Base-by-base conservation (phyloP, 2,113 vertebrate species). In the Calidris pygmaea region DNA sequence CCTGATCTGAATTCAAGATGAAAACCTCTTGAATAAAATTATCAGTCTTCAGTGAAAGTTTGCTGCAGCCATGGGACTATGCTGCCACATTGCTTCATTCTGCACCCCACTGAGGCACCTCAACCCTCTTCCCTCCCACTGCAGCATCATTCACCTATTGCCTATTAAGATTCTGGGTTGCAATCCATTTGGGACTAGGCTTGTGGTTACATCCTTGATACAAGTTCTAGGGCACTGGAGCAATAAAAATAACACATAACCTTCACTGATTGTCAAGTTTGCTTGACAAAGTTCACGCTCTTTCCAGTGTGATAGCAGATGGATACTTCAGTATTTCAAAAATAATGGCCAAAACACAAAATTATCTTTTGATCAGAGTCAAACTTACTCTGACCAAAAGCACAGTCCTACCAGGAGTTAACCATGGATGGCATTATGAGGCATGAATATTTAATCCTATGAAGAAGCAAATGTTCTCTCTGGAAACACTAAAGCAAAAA, bases 251-350 rank as follows among this genome's bases (percentile, higher is more conserved):
- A 45, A 35, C 27, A 53, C 10, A 29, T 2, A 59, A 39, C 5
- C 29, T 45, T 78, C 52, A 82, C 6, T 1, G 2, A 23, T 3
- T 14, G 4, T 22, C 45, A 50, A 32, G 20, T 15, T 59, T 47
- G 18, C 45, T 58, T 0, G 3, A 62, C 35, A 72, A 71, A 63
- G 26, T 32, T 80, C 4, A 56, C 0, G 0, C 10, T 65, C n/a
- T 76, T 90, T 91, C 21, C 37, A 17, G 45, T 30, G 18, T 48
- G 26, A 29, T 1, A 63, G 59, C n/a, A 85, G 35, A 37, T 34
- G 21, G 73, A 37, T 32, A 23, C 5, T 79, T 84, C n/a, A 41
- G 27, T 47, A 74, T 58, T 34, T 56, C 4, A 83, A 62, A 22
- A 87, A 62, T 16, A 75, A 78, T 24, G 22, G n/a, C 7, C 45